Base-by-base conservation (phyloP, 2,888 invertebrate species). In the Synergus laeviventris region DNA sequence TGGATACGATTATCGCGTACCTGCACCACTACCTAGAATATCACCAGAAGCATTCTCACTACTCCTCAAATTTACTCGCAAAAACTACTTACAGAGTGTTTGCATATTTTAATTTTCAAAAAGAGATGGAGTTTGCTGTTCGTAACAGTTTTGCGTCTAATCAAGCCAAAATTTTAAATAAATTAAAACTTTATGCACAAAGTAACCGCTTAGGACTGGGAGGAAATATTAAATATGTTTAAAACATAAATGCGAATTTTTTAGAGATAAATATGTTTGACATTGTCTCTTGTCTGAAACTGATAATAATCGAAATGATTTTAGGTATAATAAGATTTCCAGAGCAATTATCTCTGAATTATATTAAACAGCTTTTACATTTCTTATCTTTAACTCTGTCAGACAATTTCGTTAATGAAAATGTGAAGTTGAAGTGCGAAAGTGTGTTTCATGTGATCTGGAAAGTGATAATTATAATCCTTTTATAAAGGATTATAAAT, bases 181-280 rank as follows among this genome's bases (percentile, higher is more conserved):
- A n/a, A n/a, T 9, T 49, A 9, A 49, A n/a, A 49, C 49, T 49
- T 18, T n/a, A n/a, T 4, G 9, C 8, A n/a, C 9, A 9, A n/a
- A 49, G 49, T 49, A 49, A 49, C 14, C 8, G 49, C 9, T n/a
- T 18, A 49, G 8, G 1, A 9, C 2, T 2, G 9, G 0, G 1
- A 2, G 8, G 0, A 3, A 49, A 49, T 49, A 0, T 18, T n/a
- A n/a, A n/a, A n/a, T n/a, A n/a, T n/a, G n/a, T 49, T n/a, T n/a
- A n/a, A n/a, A 49, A 70, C 49, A 49, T 70, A n/a, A 14, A n/a
- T 49, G 31, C 24, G 49, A 31, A 36, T 49, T 24, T 16, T 45
- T 21, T 24, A 45, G 66, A 66, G 45, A 45, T 66, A 66, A 66
- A 66, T 45, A 42, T 45, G 66, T 66, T 66, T 49, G 70, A 70